These are phyloP conservation scores for Scylla paramamosain DNA, from an alignment of 1,140 invertebrate species.

Conservation along the genomic window DNA sequence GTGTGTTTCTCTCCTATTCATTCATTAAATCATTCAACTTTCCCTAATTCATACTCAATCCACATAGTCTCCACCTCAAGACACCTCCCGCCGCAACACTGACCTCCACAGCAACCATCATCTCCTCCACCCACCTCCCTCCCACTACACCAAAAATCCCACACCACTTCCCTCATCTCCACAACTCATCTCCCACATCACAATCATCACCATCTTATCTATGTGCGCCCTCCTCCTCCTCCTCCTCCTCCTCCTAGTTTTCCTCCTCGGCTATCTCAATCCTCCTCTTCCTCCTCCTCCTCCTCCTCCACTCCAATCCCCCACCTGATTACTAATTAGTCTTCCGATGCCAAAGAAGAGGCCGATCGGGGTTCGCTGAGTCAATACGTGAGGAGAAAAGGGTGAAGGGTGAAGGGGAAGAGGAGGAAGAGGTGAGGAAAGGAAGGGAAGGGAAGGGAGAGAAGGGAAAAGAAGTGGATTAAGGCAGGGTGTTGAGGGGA, in stretches of 20 bases:
- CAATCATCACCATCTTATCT: too few species aligned
- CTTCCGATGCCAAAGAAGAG: neutral
- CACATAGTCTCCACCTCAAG: too few species aligned
- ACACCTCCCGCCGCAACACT: too few species aligned
- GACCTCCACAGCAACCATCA: too few species aligned
- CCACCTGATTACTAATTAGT: conserved; percentile 10
- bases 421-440: neutral
- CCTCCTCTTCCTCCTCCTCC: neutral
- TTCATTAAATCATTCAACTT: neutral
- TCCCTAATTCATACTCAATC: too few species aligned
- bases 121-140: too few species aligned
- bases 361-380: neutral
- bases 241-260: neutral
- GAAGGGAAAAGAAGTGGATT: neutral
- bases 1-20: neutral
- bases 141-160: neutral
- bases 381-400: neutral
- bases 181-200: neutral
- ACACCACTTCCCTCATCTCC: neutral
- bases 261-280: too few species aligned
- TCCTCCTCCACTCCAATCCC: neutral
- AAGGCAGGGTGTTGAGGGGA: neutral
- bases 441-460: neutral
- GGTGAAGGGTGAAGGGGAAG: neutral
- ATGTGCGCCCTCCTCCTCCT: neutral